Base-by-base conservation (phyloP, 2,797 vertebrate genomes). In the Gambelia wislizenii region DNA sequence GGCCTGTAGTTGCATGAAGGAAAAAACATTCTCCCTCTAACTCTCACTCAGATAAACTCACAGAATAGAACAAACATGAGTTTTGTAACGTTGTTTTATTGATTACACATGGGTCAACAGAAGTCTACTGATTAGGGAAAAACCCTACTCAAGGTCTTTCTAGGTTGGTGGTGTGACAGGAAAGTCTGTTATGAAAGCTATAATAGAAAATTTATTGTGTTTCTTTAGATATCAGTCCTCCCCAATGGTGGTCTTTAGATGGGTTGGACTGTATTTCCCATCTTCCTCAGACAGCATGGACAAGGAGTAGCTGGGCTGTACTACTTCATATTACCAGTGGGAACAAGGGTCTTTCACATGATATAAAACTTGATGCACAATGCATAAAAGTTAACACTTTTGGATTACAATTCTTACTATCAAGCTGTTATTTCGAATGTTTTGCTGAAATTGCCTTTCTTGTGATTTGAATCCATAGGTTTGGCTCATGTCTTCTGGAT, bases 51-150 rank as follows among this genome's bases (percentile, higher is more conserved):
- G 76, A 81, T 70, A 78, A 84, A 70, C 61, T 79, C 49, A 79
- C 30, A 4, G 85, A 88, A 94, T 89, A 92, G 88, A 89, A 83
- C 86, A 95, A 85, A 89, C 67, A 64, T 8, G 56, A 92, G 54
- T 80, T 91, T 85, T 91, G 59, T 56, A 84, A 89, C 72, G 67
- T 84, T 9, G 27, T 70, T 87, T 84, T 44, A 89, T n/a, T 85
- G 76, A 80, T 61, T 72, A 49, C 88, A 79, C 61, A 56, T 72
- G 16, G 88, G 9, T 80, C 39, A 85, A 72, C 54, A 91, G 77
- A 81, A 87, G 92, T 59, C 54, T 87, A 86, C 85, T 49, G 83
- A 42, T 88, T 47, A 47, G 42, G 79, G 81, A 93, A 90, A 8
- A 39, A 2, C 89, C 9, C 76, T 2, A 74, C 39, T 81, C 87